A percentile compares a stretch with the other conserved stretches of the same genome.
These are phyloP conservation scores for Pristionchus fissidentatus DNA, from an alignment of 2,888 invertebrate species.

Conservation along the genomic window DNA sequence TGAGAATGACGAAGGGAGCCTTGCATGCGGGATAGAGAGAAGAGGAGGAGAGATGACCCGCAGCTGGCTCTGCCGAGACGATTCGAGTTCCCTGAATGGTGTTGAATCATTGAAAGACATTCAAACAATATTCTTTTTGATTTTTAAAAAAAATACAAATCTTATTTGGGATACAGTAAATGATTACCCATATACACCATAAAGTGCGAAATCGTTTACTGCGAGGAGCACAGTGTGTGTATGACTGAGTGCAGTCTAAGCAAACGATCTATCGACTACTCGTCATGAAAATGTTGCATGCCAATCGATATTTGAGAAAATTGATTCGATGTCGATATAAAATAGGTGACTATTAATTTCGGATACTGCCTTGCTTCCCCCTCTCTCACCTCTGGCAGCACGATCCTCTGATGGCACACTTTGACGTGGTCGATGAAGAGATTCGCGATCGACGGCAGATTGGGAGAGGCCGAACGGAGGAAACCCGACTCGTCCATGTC, in stretches of 20 bases:
- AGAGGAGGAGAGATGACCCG: constrained; percentile 95
- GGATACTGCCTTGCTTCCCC: constrained; percentile 35
- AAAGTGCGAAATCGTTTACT: neutral
- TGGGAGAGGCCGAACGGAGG: constrained; percentile 62
- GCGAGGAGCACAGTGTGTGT: too few relatives aligned
- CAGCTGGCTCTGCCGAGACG: constrained; percentile 86
- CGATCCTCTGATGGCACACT: constrained; percentile 64
- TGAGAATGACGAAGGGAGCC: constrained; percentile 94
- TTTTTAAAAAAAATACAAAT: too few relatives aligned
- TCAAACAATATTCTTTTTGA: too few relatives aligned
- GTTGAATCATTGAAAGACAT: neutral
- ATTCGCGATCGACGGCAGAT: constrained; percentile 67
- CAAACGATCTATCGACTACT: too few relatives aligned
- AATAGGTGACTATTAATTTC: too few relatives aligned
- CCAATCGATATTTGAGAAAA: too few relatives aligned
- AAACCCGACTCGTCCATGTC: constrained; percentile 59
- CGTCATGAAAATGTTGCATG: too few relatives aligned
- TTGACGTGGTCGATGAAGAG: constrained; percentile 65
- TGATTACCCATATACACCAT: neutral
- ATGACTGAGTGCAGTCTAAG: too few relatives aligned
- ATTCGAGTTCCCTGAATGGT: constrained; percentile 48
- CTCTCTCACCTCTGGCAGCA: constrained; percentile 58
- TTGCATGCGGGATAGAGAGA: constrained; percentile 99
- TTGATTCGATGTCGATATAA: too few relatives aligned
- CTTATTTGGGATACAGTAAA: too few relatives aligned